Evolutionary conservation across 2,888 invertebrate species (phyloP), one percentile per base, ranked within the genome.

Genomic region (Drosophila neonasuta): DNA sequence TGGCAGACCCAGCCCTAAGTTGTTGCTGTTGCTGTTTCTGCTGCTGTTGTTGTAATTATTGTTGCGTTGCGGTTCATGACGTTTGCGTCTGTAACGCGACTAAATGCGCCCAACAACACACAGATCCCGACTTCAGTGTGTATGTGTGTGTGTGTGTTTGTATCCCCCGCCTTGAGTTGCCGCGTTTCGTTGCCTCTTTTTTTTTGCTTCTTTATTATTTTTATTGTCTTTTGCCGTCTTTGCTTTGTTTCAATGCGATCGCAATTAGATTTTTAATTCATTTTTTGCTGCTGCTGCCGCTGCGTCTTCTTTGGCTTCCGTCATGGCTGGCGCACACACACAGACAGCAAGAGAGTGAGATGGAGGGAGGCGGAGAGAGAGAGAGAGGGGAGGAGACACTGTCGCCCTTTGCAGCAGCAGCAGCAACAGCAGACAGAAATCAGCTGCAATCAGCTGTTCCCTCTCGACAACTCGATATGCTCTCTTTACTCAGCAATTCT

Each of bases 41-140:
- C n/a, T 66, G 57, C 50, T 81, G 69, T 82, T 82, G 71, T 81
- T 84, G 82, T 85, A 82, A 86, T 84, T 86, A 84, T 86, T 86
- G 80, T 85, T 78, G 82, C 86, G 87, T 85, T 87, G 87, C 84
- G 84, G 87, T 85, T 85, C 84, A 87, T 80, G 83, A 79, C 80
- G 86, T 83, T 80, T 77, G 80, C 74, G 77, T 84, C 85, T 84
- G 83, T 69, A 83, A 79, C 68, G 71, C 80, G 80, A 77, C 80
- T 82, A 79, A 85, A 80, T 85, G 80, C 83, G 83, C 74, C 72
- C 74, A 75, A 57, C 72, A 54, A 30, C 45, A 24, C 20, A 29
- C 46, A 72, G 55, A 67, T 67, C 49, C 54, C 63, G 59, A 71
- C 72, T 62, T 62, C 34, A 67, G 24, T 56, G 3, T 32, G 11